These are phyloP conservation scores for Kobus ellipsiprymnus DNA, from an alignment of 2,113 vertebrate species.

Conservation along the genomic window DNA sequence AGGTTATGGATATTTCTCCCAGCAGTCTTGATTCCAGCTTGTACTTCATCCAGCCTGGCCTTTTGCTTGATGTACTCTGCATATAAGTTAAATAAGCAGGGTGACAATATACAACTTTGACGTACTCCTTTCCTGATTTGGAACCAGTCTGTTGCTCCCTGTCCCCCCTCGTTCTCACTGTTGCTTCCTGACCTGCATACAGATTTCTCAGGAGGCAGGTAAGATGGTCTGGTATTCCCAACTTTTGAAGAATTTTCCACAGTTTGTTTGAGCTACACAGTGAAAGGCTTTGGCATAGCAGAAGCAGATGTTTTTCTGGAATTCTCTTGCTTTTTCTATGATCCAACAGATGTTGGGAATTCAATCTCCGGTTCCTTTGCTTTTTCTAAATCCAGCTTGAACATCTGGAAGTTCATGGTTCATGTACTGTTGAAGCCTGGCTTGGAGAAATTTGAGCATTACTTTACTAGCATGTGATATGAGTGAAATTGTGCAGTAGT, in stretches of 20 bases:
- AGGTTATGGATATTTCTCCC: neutral
- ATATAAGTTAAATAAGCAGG: neutral
- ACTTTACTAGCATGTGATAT: neutral
- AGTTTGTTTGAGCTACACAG: neutral
- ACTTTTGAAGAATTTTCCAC: neutral
- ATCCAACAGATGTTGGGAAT: neutral
- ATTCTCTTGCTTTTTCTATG: neutral
- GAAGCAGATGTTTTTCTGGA: neutral
- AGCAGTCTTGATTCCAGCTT: neutral
- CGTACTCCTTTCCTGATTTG: neutral
- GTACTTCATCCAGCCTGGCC: neutral
- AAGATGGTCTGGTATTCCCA: neutral
- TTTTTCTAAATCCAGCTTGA: neutral
- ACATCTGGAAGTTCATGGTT: neutral
- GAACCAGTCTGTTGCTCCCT: neutral
- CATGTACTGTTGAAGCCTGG: neutral
- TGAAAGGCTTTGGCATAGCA: neutral
- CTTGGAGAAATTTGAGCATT: neutral
- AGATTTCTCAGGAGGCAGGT: neutral
- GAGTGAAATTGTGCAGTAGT: neutral
- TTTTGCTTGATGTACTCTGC: neutral
- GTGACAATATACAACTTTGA: neutral
- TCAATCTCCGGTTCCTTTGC: neutral
- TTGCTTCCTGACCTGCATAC: neutral
- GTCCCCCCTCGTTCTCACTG: rapidly evolving